Base-by-base conservation (phyloP, 2,888 invertebrate species). In the Leistus spinibarbis region DNA sequence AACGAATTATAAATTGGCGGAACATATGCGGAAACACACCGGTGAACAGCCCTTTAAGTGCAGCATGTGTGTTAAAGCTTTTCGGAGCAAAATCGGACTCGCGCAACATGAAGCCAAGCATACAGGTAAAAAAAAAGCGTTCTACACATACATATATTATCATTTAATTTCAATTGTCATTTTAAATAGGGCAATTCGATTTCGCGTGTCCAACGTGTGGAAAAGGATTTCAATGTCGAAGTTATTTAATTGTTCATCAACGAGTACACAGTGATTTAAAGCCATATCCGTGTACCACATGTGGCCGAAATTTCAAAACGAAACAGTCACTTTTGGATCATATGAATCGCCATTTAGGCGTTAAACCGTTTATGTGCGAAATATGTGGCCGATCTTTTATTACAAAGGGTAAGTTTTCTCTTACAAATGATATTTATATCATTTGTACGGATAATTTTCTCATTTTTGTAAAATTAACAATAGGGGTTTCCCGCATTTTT, bases 1-100 rank as follows among this genome's bases (percentile, higher is more conserved):
- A 77, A 88, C 89, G 0, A 90, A 90, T 82, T 90, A 90, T 78
- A 90, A 90, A 81, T 79, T 90, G n/a, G 83, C 86, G 27, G 88
- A 89, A 78, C 89, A 90, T 79, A 88, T 89, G 89, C 82, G 89
- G 17, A 89, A 88, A 77, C 90, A 90, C 77, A 89, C 89, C 0
- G 89, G 89, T 0, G 90, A 90, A 78, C 89, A 89, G 79, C 89
- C 89, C 0, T 90, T 86, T 79, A 87, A 89, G 76, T 90, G 90
- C 80, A 81, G 81, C 1, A 84, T 86, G 2, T 90, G 90, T 79
- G 88, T 88, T 1, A 90, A 90, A 80, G 87, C 88, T 4, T 90
- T 90, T 80, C 85, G 89, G 57, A 90, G 89, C 23, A 90, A 89
- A 83, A 89, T 88, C 77, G 90, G 90, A 7, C 82, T 90, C 17